These are phyloP conservation scores for Aromia moschata DNA, from an alignment of 2,888 invertebrate species.

Conservation along the genomic window DNA sequence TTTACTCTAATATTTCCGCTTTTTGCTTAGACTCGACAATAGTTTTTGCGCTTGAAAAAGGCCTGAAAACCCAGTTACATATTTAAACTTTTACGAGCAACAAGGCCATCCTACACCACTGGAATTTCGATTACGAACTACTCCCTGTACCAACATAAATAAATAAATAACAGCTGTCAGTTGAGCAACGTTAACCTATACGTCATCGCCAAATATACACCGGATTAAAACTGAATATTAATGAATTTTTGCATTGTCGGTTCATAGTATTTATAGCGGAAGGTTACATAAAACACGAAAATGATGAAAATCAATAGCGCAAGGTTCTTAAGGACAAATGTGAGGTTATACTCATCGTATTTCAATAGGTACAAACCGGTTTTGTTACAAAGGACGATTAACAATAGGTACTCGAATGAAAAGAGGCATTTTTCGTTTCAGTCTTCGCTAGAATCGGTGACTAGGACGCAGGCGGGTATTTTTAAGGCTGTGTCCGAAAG, in stretches of 20 bases:
- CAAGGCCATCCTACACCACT: no score
- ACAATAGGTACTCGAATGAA: conserved; percentile 17
- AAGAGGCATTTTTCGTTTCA: conserved; percentile 55
- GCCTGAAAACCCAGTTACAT: no score
- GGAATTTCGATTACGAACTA: no score
- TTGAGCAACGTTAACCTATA: conserved; percentile 30
- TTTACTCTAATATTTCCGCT: no score
- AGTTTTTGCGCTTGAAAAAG: no score
- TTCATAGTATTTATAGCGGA: background rate
- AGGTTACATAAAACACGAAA: background rate
- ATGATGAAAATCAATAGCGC: conserved; percentile 15
- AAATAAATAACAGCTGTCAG: conserved; percentile 27
- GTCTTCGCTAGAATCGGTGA: conserved; percentile 61
- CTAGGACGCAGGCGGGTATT: conserved; percentile 56
- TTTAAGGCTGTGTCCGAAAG: conserved; percentile 73
- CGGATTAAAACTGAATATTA: background rate
- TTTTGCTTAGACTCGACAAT: no score
- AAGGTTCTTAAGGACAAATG: background rate
- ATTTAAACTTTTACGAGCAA: no score
- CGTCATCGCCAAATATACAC: conserved; percentile 33
- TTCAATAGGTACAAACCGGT: background rate
- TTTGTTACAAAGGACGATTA: conserved; percentile 1
- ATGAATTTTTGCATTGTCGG: background rate
- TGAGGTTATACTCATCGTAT: conserved; percentile 13
- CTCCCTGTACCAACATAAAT: background rate